phyloP scores from a whole-genome alignment of 1,140 invertebrate species.

The Aphaenogaster ashmeadi region DNA sequence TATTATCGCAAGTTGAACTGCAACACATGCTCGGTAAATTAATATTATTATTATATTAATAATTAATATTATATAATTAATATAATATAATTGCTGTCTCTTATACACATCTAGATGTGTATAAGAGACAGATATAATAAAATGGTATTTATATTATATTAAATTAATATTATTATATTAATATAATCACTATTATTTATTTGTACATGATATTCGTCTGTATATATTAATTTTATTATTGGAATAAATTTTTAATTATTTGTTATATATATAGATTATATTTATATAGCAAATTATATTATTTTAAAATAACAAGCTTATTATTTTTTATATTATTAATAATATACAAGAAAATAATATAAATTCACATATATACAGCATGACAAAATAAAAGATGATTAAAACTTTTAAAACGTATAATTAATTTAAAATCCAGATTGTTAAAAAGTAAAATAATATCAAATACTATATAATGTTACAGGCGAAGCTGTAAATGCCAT shows the following conservation, averaged over 20 bases:
- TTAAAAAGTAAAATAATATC: neutral
- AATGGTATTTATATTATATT: neutral
- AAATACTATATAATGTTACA: conserved; percentile 81
- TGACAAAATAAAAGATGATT: neutral
- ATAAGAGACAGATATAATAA: too few relatives aligned
- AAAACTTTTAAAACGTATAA: conserved; percentile 5
- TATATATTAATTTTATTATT: neutral
- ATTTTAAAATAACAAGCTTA: neutral
- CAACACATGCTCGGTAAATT: conserved; percentile 88
- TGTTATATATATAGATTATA: neutral
- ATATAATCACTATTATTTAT: neutral
- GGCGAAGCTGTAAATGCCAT: conserved; percentile 98
- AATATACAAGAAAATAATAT: neutral
- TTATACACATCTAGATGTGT: too few relatives aligned
- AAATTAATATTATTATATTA: neutral
- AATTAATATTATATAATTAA: too few relatives aligned
- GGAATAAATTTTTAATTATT: neutral
- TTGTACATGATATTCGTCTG: neutral
- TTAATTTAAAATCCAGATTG: conserved; percentile 5
- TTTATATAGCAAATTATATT: neutral
- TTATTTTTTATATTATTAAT: neutral
- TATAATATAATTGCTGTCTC: too few relatives aligned
- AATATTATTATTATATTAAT: neutral
- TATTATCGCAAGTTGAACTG: conserved; percentile 85
- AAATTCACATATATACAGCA: conserved; percentile 1